Conservation (phyloP, 1,140 invertebrate genomes). For the Aphidius gifuensis region DNA sequence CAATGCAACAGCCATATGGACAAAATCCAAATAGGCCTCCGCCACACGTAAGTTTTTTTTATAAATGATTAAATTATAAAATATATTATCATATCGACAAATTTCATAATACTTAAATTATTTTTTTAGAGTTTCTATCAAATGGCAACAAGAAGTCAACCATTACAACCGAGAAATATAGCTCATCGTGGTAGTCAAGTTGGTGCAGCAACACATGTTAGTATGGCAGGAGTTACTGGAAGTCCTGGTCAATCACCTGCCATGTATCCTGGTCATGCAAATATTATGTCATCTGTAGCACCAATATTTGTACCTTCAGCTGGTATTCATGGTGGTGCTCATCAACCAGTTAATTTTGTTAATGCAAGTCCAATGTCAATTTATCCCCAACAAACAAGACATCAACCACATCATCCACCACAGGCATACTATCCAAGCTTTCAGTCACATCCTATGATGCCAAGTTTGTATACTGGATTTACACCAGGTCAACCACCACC, state of each 20-base stretch:
- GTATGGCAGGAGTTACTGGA: slow-evolving; percentile 37
- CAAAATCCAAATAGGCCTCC: slow-evolving; percentile 36
- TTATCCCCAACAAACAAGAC: slow-evolving; percentile 40
- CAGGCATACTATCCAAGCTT: slow-evolving; percentile 33
- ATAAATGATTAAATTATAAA: not conserved
- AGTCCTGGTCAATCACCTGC: slow-evolving; percentile 41
- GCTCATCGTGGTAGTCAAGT: slow-evolving; percentile 42
- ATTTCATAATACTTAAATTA: not conserved
- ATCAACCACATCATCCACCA: slow-evolving; percentile 42
- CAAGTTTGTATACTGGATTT: slow-evolving; percentile 33
- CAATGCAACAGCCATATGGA: slow-evolving; percentile 39
- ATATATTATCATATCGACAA: not conserved
- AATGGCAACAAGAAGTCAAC: slow-evolving; percentile 31
- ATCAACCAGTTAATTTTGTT: slow-evolving; percentile 40
- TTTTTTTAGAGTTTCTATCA: slow-evolving; percentile 32
- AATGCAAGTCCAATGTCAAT: slow-evolving; percentile 35
- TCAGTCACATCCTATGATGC: slow-evolving; percentile 26
- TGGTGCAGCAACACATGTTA: slow-evolving; percentile 38
- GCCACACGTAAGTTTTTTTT: slow-evolving; percentile 31
- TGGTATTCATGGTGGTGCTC: slow-evolving; percentile 35
- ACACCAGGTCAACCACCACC: slow-evolving; percentile 27
- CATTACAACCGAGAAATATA: slow-evolving; percentile 41
- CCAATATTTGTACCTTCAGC: slow-evolving; percentile 13
- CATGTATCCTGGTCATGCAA: slow-evolving; percentile 39
- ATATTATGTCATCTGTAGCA: slow-evolving; percentile 33